Evolutionary conservation across 2,797 vertebrate genomes (phyloP).

Genomic region (Malurus leucopterus): DNA sequence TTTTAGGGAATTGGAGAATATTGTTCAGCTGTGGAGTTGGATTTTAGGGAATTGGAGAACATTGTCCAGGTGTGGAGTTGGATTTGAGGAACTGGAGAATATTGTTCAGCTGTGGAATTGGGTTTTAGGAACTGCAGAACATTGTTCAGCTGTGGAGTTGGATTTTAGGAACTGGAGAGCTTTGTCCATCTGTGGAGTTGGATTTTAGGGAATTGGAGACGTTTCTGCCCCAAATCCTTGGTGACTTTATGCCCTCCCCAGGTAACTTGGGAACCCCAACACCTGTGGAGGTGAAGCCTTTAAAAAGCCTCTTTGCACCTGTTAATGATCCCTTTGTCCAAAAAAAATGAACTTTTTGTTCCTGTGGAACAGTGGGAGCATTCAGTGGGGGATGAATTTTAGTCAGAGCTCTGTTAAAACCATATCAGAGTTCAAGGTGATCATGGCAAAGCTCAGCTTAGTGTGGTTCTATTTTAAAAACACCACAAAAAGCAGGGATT

Average conservation of each 20-base stretch:
- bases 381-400: neutral
- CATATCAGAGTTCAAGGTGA: accelerated
- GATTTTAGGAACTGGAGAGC: neutral
- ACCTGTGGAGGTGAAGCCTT: neutral
- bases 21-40: too few relatives aligned
- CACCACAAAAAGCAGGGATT: neutral
- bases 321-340: neutral
- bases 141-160: too few relatives aligned
- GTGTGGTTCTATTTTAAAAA: neutral
- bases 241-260: neutral
- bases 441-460: neutral
- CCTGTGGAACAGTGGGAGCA: accelerated
- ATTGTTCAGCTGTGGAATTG: too few relatives aligned
- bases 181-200: neutral
- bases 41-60: too few relatives aligned
- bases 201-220: neutral
- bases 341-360: neutral
- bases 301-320: neutral
- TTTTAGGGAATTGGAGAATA: too few relatives aligned
- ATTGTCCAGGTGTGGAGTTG: too few relatives aligned
- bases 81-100: too few relatives aligned
- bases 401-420: neutral
- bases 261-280: neutral
- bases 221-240: neutral
- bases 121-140: too few relatives aligned